Evolutionary conservation across 2,113 vertebrate genomes (phyloP).

Genomic region (Bos indicus): DNA sequence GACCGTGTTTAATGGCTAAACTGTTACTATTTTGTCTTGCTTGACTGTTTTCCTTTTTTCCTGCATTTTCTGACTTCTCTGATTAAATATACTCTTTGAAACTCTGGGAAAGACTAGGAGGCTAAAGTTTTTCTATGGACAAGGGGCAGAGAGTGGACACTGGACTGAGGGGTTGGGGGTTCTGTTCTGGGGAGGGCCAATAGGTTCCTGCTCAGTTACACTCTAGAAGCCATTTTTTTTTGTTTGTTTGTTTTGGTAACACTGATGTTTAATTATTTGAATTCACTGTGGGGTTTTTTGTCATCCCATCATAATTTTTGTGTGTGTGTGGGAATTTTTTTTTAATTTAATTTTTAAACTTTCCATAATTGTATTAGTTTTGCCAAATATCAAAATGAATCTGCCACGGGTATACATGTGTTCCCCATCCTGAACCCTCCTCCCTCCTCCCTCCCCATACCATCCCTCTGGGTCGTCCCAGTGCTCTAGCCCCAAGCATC

Average conservation of each 20-base stretch:
- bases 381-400: no score
- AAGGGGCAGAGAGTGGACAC: neutral
- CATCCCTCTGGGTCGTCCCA: no score
- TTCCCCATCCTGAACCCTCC: no score
- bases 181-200: neutral
- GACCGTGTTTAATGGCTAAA: neutral
- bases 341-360: no score
- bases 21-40: neutral
- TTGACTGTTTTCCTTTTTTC: neutral
- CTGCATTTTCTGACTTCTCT: neutral
- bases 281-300: neutral
- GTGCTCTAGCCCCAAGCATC: no score
- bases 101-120: neutral
- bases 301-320: neutral
- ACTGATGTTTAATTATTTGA: neutral
- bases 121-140: neutral
- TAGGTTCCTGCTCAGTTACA: neutral
- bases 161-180: neutral
- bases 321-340: no score
- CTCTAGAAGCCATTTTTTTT: neutral
- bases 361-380: no score
- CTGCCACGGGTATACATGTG: no score
- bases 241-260: neutral
- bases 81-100: neutral
- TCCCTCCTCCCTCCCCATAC: no score